Conservation (phyloP, 2,888 invertebrate species). For the Xestia xanthographa region DNA sequence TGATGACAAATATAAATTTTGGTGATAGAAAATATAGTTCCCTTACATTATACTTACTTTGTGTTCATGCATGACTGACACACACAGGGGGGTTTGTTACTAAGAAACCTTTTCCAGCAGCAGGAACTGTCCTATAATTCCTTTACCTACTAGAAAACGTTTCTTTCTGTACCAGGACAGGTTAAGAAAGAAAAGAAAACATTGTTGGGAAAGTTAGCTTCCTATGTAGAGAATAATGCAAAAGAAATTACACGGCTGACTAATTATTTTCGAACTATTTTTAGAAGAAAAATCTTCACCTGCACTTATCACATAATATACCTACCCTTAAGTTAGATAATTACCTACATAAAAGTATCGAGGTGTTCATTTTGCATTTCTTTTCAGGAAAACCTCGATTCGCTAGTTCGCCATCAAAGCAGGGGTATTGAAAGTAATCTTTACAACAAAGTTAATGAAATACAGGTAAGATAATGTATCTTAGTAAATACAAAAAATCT, state of each 20-base stretch:
- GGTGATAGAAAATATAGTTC: too few species aligned
- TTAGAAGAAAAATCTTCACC: neutral
- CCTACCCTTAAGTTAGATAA: neutral
- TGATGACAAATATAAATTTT: too few species aligned
- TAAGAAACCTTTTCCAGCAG: too few species aligned
- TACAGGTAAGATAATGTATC: conserved; percentile 85
- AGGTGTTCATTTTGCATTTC: neutral
- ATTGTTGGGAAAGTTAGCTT: neutral
- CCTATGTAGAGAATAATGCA: too few species aligned
- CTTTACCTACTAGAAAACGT: too few species aligned
- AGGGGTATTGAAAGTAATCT: conserved; percentile 95
- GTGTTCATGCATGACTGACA: neutral
- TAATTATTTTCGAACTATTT: neutral
- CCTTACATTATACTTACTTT: too few species aligned
- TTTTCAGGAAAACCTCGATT: conserved; percentile 95
- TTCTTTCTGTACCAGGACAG: too few species aligned
- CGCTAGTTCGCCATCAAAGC: conserved; percentile 95
- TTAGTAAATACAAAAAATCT: neutral
- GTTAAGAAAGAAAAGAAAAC: neutral
- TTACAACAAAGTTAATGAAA: conserved; percentile 98
- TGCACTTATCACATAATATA: neutral
- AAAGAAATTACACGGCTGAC: too few species aligned
- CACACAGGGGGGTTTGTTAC: neutral
- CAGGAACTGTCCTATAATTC: too few species aligned
- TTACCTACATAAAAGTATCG: neutral